Conservation (phyloP, 2,113 vertebrate species). For the Tupaia tana region DNA sequence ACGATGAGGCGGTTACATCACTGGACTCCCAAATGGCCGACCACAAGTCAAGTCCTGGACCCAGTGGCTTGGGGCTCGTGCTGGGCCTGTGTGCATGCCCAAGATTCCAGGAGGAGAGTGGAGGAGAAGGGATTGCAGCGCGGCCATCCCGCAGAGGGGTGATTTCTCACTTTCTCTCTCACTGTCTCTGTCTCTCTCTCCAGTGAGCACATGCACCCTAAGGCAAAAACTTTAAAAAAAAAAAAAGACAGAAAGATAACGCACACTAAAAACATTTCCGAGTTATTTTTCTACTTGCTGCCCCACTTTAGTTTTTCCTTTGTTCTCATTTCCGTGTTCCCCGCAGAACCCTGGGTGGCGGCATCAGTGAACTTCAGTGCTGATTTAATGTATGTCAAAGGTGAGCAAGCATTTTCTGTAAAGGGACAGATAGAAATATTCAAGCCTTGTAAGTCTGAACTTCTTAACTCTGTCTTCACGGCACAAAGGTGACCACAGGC, state of each 20-base stretch:
- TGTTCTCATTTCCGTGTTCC: not conserved
- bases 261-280: not conserved
- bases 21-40: too few relatives aligned
- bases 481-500: not conserved
- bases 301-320: not conserved
- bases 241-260: not conserved
- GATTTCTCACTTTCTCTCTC: too few relatives aligned
- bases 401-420: not conserved
- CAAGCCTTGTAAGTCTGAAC: not conserved
- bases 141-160: too few relatives aligned
- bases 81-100: too few relatives aligned
- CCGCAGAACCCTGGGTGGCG: not conserved
- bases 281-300: not conserved
- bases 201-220: too few relatives aligned
- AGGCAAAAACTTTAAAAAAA: too few relatives aligned
- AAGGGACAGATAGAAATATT: not conserved
- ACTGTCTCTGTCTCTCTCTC: too few relatives aligned
- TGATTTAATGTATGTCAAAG: not conserved
- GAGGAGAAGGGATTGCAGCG: too few relatives aligned
- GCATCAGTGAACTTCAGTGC: not conserved
- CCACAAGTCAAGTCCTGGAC: too few relatives aligned
- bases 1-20: too few relatives aligned
- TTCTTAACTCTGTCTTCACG: not conserved
- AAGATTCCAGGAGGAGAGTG: too few relatives aligned
- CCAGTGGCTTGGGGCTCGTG: too few relatives aligned